These are phyloP conservation scores for Tinamus guttatus DNA, from an alignment of 2,113 vertebrate species.

Conservation along the genomic window DNA sequence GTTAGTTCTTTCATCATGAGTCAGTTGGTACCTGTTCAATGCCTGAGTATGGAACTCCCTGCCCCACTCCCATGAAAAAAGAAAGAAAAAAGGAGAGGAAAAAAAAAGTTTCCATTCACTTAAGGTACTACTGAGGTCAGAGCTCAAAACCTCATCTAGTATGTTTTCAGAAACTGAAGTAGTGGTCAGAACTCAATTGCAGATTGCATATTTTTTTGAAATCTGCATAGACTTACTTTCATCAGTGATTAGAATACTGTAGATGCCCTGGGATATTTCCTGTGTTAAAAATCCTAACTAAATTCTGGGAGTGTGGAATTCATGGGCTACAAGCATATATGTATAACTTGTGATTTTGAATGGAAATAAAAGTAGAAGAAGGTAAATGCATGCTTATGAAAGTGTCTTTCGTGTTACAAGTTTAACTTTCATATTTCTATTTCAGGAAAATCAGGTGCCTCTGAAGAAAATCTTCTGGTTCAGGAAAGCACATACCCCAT, in stretches of 20 bases:
- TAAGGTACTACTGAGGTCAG: not conserved
- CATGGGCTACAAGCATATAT: not conserved
- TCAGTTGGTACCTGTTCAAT: not conserved
- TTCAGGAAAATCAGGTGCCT: conserved; percentile 63
- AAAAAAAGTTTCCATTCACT: not conserved
- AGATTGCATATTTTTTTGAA: not conserved
- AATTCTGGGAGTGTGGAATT: not conserved
- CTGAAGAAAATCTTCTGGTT: conserved; percentile 11
- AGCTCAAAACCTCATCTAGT: not conserved
- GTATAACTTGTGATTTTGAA: not conserved
- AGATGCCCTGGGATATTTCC: not conserved
- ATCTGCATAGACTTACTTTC: not conserved
- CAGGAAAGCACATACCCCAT: conserved; percentile 29
- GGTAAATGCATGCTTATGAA: not conserved
- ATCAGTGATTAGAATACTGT: not conserved
- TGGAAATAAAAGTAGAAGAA: not conserved
- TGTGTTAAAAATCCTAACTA: not conserved
- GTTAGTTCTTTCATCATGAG: not conserved
- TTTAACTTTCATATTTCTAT: conserved; percentile 30
- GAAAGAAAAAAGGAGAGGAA: not conserved
- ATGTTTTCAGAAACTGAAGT: not conserved
- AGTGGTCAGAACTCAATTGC: not conserved
- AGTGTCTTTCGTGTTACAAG: not conserved
- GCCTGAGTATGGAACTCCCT: not conserved
- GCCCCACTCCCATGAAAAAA: too few species aligned